Evolutionary conservation across 2,888 invertebrate genomes (phyloP), one percentile per base, ranked within the genome.

Genomic region (Ctenicera cuprea): DNA sequence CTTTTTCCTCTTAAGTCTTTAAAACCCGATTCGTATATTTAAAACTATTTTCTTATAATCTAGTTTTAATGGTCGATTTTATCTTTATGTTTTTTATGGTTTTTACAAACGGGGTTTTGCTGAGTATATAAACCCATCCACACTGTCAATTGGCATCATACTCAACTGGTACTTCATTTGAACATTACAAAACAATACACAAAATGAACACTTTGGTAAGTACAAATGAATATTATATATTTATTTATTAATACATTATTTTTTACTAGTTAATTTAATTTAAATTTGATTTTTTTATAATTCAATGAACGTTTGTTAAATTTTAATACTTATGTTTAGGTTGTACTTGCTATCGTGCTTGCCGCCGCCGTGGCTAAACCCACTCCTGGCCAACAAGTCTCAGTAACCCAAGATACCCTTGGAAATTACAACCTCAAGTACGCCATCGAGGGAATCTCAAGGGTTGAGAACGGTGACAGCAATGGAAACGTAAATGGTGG

Each of bases 391-490:
- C 73, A 78, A 48, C 26, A 69, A 9, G 76, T 77, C 8, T 61
- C 78, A 22, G 77, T 80, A 8, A 75, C 73, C 64, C 77, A 81
- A 73, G 79, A 81, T 41, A 79, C 80, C 9, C 30, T 75, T 8
- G 81, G 81, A 0, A 78, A 79, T 43, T 81, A 81, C 76, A 75
- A 79, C 18, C 71, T 78, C 50, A 71, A 76, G 37, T 79, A 78
- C 63, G 62, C 75, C 45, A 69, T 77, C 7, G 76, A 75, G 8
- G 79, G 78, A 16, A 73, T 70, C 38, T 76, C 78, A 41, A 78
- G 77, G 63, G 63, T 63, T 1, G 82, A 82, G 73, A 72, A 74
- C 22, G 75, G 80, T 12, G 41, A 54, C 50, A 57, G 70, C 38
- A 75, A 77, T 57, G 82, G 82, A 12, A 75, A 66, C 14, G 74